phyloP scores from a whole-genome alignment of 2,797 vertebrate genomes.

The Triplophysa bombifrons region DNA sequence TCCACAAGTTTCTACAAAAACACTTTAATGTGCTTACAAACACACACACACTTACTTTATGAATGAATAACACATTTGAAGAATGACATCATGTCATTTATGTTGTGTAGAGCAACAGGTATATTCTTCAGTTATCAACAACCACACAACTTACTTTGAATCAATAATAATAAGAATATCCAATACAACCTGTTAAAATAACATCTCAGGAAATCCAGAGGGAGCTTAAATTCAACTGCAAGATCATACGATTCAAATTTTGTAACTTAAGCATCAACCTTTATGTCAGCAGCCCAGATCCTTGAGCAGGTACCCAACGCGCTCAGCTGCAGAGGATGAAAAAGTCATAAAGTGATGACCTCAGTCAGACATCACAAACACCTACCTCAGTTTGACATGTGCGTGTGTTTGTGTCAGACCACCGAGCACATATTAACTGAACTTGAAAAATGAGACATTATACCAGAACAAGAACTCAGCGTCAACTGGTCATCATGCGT shows the following conservation, averaged over 20 bases:
- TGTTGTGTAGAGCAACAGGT: too few species aligned
- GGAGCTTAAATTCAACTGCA: too few species aligned
- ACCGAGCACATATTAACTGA: background rate
- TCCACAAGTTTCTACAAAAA: too few species aligned
- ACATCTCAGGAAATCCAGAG: too few species aligned
- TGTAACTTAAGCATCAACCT: background rate
- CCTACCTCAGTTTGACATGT: background rate
- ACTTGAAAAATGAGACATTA: slow-evolving; percentile 22
- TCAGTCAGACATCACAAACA: background rate
- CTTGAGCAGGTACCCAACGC: background rate
- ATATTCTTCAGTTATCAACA: too few species aligned
- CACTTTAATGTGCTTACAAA: too few species aligned
- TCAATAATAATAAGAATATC: too few species aligned
- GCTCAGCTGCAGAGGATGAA: background rate
- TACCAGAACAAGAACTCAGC: slow-evolving; percentile 36
- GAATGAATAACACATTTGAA: too few species aligned
- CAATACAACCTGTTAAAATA: too few species aligned
- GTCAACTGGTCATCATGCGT: slow-evolving; percentile 6
- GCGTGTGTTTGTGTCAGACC: background rate
- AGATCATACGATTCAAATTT: too few species aligned
- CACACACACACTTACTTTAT: too few species aligned
- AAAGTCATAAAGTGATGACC: background rate
- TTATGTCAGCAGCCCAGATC: background rate
- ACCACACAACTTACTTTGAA: too few species aligned
- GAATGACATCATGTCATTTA: background rate